Percentiles rank a stretch among this genome's conserved stretches.
Conservation (phyloP, 2,888 invertebrate genomes). For the Ypsolopha scabrella region DNA sequence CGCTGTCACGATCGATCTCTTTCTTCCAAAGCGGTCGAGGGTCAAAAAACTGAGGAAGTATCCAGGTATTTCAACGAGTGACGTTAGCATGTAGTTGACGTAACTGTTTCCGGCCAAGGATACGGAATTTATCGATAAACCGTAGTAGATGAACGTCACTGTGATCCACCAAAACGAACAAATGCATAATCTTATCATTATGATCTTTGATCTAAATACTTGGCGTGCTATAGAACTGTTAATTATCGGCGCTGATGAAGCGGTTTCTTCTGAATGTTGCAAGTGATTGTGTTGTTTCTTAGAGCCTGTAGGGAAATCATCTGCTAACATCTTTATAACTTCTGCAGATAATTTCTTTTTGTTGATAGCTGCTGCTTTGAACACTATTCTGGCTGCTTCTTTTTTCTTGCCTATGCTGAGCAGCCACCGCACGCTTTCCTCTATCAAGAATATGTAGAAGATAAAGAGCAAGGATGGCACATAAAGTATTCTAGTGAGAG, state of each 20-base stretch:
- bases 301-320: background rate
- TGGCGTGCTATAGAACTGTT: conserved; percentile 23
- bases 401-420: conserved; percentile 70
- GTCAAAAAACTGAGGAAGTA: conserved; percentile 69
- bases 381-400: conserved; percentile 61
- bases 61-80: conserved; percentile 74
- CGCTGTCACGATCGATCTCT: conserved; percentile 66
- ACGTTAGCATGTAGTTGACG: conserved; percentile 78
- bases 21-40: conserved; percentile 71
- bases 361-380: conserved; percentile 56
- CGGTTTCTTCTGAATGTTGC: too few species aligned
- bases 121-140: conserved; percentile 82
- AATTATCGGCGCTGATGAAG: conserved; percentile 5
- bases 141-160: conserved; percentile 84
- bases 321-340: conserved; percentile 24
- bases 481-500: conserved; percentile 72
- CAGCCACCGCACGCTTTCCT: conserved; percentile 80
- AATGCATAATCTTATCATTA: conserved; percentile 66
- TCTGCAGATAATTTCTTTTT: conserved; percentile 45
- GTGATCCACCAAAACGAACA: conserved; percentile 87
- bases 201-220: conserved; percentile 58
- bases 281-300: too few species aligned
- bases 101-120: conserved; percentile 81
- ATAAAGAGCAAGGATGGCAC: conserved; percentile 73
- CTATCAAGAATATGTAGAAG: conserved; percentile 71